A percentile compares a stretch with the other conserved stretches of the same genome.
Evolutionary conservation across 2,888 invertebrate genomes (phyloP).

Genomic region (Agrenia bidenticulata): DNA sequence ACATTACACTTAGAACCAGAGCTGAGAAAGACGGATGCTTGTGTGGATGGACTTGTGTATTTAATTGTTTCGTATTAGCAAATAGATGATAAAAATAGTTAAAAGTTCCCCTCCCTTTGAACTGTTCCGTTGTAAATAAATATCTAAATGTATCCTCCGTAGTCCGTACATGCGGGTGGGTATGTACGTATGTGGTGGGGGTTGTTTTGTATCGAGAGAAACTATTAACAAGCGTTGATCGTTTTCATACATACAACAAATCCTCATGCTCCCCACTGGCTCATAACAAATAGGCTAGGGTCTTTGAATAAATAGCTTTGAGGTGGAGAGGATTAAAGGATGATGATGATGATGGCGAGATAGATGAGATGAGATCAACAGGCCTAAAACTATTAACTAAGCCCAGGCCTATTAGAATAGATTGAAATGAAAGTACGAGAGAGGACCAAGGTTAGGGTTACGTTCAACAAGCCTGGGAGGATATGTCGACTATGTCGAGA

Average conservation of each 20-base stretch:
- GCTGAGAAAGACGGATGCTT: too few species aligned
- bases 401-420: not conserved
- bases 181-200: too few species aligned
- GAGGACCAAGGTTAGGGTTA: not conserved
- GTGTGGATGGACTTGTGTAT: not conserved
- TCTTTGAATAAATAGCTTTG: slow-evolving; percentile 32
- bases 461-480: not conserved
- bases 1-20: not conserved
- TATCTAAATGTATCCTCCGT: too few species aligned
- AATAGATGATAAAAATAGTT: slow-evolving; percentile 1
- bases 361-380: slow-evolving; percentile 23
- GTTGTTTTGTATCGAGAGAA: too few species aligned
- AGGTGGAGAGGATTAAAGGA: slow-evolving; percentile 12
- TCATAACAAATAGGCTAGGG: slow-evolving; percentile 33
- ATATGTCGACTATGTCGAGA: not conserved
- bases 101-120: too few species aligned
- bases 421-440: not conserved
- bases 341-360: slow-evolving; percentile 19
- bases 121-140: too few species aligned
- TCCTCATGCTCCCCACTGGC: slow-evolving; percentile 44
- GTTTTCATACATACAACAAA: slow-evolving; percentile 27
- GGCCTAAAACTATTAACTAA: not conserved
- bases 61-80: slow-evolving; percentile 12
- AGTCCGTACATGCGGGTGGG: too few species aligned
- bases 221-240: slow-evolving; percentile 16